Base-by-base conservation (phyloP, 2,113 vertebrate species). In the Heterotis niloticus region DNA sequence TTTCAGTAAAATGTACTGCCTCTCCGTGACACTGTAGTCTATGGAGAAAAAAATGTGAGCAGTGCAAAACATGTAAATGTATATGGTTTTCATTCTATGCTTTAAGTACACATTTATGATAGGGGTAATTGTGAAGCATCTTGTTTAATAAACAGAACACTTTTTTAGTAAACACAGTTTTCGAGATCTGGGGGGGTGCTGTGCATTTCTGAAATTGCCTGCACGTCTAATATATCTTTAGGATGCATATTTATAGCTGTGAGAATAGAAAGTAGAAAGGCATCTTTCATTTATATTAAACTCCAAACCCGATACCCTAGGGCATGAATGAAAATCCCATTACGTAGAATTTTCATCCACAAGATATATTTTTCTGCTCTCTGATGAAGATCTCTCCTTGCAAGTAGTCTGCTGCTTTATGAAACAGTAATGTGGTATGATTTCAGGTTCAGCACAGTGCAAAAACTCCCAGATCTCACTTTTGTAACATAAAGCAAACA, bases 221-320 rank as follows among this genome's bases (percentile, higher is more conserved):
- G 54, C 13, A 26, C 56, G 13, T 14, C 24, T 75, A 60, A 24
- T 64, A 71, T 51, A 20, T 71, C 28, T 71, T 71, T 70, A n/a
- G 29, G 26, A 78, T 23, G 23, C 29, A 72, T 60, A 5, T 60
- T 75, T 75, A 57, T 60, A 23, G 16, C 54, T 62, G 17, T 59
- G 54, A 17, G 56, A 56, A 56, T 52, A 60, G 57, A 78, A 34
- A 57, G 57, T 52, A 60, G 57, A 78, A 34, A 57, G 57, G 67
- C 56, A 78, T 71, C 77, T 20, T 62, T 78, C 77, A 71, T 78
- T 26, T 28, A 51, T 23, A 78, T 34, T 78, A 71, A 60, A 71
- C 34, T 34, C 26, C 34, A 44, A 44, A 44, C 34, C 34, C 24
- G 57, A 28, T 16, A 64, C 68, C 77, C 56, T 24, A 57, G 59